Evolutionary conservation across 2,888 invertebrate species (phyloP).

Genomic region (Cheilosia soror): DNA sequence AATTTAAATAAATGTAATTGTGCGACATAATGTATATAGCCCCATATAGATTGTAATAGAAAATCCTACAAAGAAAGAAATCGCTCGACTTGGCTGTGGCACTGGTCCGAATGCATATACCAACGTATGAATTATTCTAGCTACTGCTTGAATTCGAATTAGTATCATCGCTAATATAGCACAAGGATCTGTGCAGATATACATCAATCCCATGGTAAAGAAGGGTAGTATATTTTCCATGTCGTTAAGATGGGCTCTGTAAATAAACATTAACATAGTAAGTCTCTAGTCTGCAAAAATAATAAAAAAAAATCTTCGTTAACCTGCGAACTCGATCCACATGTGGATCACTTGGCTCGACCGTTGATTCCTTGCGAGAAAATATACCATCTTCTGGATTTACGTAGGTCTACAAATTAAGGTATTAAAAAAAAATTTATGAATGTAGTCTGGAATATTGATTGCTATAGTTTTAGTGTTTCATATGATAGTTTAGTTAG

Average conservation of each 20-base stretch:
- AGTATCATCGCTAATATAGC: constrained; percentile 84
- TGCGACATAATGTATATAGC: constrained; percentile 36
- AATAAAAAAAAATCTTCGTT: constrained; percentile 39
- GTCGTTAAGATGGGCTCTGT: constrained; percentile 88
- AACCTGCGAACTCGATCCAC: constrained; percentile 85
- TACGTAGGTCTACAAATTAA: constrained; percentile 81
- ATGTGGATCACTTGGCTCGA: constrained; percentile 83
- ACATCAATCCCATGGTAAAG: constrained; percentile 85
- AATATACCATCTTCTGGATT: constrained; percentile 83
- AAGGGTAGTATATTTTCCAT: constrained; percentile 88
- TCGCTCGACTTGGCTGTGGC: constrained; percentile 85
- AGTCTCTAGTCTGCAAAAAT: not conserved
- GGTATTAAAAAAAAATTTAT: not conserved
- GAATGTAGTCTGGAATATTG: no score
- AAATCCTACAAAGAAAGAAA: constrained; percentile 84
- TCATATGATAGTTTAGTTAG: no score
- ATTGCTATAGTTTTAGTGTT: no score
- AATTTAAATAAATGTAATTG: constrained; percentile 54
- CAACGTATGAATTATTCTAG: constrained; percentile 86
- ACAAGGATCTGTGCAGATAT: constrained; percentile 85
- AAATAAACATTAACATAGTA: constrained; percentile 74
- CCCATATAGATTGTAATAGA: constrained; percentile 85
- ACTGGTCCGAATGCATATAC: constrained; percentile 87
- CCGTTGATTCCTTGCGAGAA: constrained; percentile 76
- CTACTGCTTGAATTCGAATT: constrained; percentile 85